Base-by-base conservation (phyloP, 2,888 invertebrate species). In the Camponotus fellah region DNA sequence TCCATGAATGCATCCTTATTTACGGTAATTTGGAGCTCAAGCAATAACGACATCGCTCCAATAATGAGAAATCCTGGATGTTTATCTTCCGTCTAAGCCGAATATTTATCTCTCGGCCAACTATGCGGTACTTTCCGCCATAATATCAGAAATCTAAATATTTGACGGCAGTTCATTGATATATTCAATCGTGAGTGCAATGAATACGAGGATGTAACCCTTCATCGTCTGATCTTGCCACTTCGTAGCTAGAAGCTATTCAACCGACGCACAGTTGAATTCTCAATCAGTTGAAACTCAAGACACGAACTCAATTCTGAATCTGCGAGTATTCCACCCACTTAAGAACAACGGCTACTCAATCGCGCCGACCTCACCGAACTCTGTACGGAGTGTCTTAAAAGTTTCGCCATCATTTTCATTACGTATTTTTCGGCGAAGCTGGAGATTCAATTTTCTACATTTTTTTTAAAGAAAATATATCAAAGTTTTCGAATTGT, bases 271-370 rank as follows among this genome's bases (percentile, higher is more conserved):
- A 53, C n/a, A 87, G 91, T 84, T 89, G 84, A 87, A 91, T 92
- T 92, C 92, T 92, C 87, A 89, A 89, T 91, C 87, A 91, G 90
- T 92, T 93, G 90, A 91, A 91, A 94, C 92, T 91, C 93, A 90
- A 91, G 90, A 93, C 93, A 94, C 93, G 93, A 94, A 93, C 93
- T 94, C 94, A 93, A 94, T 94, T 94, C 92, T 90, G 87, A 87
- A 92, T 92, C 91, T 91, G 86, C 89, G 74, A 92, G 92, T 91
- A 91, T 89, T 91, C 91, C 89, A 88, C 91, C 89, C 88, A 89
- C 89, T 91, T 83, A 86, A 88, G 86, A 89, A 91, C 90, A 88
- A 90, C 91, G 88, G 85, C 82, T 68, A 60, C 79, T 71, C 79
- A 71, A 79, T 79, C 71, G 79, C 37, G 71, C 21, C 71, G 69